A percentile compares a stretch with the other conserved stretches of the same genome.
phyloP scores from a whole-genome alignment of 2,888 invertebrate species.

The Syritta pipiens region DNA sequence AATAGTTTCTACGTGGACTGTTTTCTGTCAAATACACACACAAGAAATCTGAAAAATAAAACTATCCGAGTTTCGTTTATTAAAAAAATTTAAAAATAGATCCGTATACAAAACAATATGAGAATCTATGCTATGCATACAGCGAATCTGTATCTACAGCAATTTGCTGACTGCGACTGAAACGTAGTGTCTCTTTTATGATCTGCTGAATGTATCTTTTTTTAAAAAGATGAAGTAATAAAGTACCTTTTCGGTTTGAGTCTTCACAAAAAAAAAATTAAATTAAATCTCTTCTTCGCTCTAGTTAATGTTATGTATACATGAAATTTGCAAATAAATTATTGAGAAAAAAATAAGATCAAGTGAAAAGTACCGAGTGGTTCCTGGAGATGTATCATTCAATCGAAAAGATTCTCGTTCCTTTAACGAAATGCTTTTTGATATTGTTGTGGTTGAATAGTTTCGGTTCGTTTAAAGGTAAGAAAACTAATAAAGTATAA shows the following conservation, averaged over 20 bases:
- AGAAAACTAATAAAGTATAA: neutral
- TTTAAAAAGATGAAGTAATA: neutral
- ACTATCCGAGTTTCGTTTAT: slow-evolving; percentile 1
- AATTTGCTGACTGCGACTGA: slow-evolving; percentile 2
- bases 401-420: neutral
- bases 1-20: neutral
- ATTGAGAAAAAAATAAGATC: neutral
- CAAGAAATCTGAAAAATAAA: too few relatives aligned
- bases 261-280: slow-evolving; percentile 5
- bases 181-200: slow-evolving; percentile 35
- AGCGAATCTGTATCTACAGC: neutral
- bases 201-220: slow-evolving; percentile 27
- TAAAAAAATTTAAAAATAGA: slow-evolving; percentile 3
- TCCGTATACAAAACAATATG: slow-evolving; percentile 2
- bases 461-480: slow-evolving; percentile 17
- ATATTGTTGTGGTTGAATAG: slow-evolving; percentile 15
- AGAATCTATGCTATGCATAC: neutral
- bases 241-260: slow-evolving; percentile 7
- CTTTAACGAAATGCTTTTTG: slow-evolving; percentile 21
- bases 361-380: neutral
- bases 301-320: slow-evolving; percentile 25
- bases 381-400: slow-evolving; percentile 5
- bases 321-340: slow-evolving; percentile 8
- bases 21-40: too few relatives aligned
- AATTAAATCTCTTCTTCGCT: neutral